These are phyloP conservation scores for Athene noctua DNA, from an alignment of 2,113 vertebrate species.

Conservation along the genomic window DNA sequence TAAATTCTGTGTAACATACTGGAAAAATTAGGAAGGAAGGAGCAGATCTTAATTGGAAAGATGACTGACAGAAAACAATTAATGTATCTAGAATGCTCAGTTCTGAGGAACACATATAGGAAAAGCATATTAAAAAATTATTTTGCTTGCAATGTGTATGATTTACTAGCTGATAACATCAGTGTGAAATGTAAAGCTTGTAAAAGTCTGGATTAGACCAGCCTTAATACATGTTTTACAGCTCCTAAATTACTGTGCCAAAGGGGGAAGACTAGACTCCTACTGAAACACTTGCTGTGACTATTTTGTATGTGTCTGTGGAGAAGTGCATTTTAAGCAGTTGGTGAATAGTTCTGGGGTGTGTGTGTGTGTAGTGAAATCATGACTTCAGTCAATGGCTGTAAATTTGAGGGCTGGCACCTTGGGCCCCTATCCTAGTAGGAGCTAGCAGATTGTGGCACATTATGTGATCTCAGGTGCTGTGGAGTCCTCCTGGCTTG, in stretches of 20 bases:
- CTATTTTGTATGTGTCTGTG: neutral
- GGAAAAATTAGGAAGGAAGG: conserved; percentile 35
- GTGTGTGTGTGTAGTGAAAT: neutral
- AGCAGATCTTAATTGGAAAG: conserved; percentile 30
- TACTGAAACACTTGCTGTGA: neutral
- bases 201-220: conserved; percentile 54
- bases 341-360: neutral
- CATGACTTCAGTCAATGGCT: neutral
- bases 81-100: neutral
- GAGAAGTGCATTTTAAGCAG: neutral
- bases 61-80: conserved; percentile 43
- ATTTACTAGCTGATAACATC: conserved; percentile 59
- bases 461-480: rapidly evolving
- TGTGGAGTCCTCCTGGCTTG: neutral
- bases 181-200: conserved; percentile 46
- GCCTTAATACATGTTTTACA: conserved; percentile 25
- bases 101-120: neutral
- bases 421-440: neutral
- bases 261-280: neutral
- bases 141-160: neutral
- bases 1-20: conserved; percentile 22
- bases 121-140: neutral
- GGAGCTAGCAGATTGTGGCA: neutral
- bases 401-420: neutral
- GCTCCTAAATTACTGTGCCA: neutral